A percentile compares a stretch with the other conserved stretches of the same genome.
Evolutionary conservation across 2,888 invertebrate genomes (phyloP).

Genomic region (Quadroppia sp.): DNA sequence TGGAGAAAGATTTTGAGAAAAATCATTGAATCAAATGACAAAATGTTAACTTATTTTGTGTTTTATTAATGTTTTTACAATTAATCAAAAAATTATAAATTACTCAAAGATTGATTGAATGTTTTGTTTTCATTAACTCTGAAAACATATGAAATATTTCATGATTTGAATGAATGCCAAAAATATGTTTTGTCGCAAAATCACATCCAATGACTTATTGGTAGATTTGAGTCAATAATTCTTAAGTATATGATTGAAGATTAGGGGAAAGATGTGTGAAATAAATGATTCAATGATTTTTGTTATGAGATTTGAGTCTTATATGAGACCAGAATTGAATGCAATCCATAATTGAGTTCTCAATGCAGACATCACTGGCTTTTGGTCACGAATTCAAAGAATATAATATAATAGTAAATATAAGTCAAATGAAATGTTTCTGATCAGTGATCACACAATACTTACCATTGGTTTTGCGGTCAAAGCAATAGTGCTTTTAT

Average conservation of each 20-base stretch:
- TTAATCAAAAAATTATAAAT: too few species aligned
- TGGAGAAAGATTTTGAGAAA: too few species aligned
- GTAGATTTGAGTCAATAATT: not conserved
- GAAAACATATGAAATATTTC: too few species aligned
- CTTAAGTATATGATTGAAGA: too few species aligned
- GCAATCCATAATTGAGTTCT: not conserved
- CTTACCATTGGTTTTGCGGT: not conserved
- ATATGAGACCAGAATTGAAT: not conserved
- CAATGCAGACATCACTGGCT: not conserved
- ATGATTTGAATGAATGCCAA: too few species aligned
- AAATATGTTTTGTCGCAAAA: too few species aligned
- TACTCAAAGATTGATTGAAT: too few species aligned
- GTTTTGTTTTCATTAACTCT: too few species aligned
- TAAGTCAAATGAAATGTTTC: not conserved
- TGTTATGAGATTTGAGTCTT: not conserved
- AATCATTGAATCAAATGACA: too few species aligned
- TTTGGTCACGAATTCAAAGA: not conserved
- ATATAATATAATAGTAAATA: not conserved
- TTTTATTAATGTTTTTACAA: too few species aligned
- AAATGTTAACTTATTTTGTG: too few species aligned
- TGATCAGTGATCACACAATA: not conserved
- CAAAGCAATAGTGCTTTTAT: slow-evolving; percentile 2
- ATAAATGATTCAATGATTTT: not conserved
- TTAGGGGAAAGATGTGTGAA: too few species aligned
- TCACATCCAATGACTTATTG: not conserved